Evolutionary conservation across 1,140 invertebrate species (phyloP).

Genomic region (Aphelenchoides fujianensis): DNA sequence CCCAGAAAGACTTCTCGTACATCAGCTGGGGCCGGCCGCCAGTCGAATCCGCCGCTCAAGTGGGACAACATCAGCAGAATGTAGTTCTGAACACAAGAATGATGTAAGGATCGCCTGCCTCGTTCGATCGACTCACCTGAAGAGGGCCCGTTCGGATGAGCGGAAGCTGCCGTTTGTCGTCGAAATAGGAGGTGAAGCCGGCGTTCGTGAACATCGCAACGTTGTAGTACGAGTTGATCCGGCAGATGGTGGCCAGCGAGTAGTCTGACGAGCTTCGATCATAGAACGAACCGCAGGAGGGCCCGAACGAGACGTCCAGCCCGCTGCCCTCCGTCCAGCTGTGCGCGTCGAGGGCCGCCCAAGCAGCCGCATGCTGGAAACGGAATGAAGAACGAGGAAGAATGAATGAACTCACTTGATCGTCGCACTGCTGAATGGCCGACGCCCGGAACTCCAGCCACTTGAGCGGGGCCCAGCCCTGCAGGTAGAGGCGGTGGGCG

Average conservation of each 20-base stretch:
- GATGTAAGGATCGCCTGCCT: too few relatives aligned
- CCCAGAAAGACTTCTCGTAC: conserved; percentile 53
- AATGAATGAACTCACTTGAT: conserved; percentile 24
- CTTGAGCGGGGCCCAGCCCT: conserved; percentile 28
- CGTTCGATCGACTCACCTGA: conserved; percentile 37
- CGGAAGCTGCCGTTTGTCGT: conserved; percentile 33
- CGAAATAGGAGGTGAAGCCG: conserved; percentile 47
- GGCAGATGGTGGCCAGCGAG: conserved; percentile 45
- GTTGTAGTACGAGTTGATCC: conserved; percentile 44
- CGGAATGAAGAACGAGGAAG: not conserved
- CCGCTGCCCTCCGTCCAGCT: not conserved
- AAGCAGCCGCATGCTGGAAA: conserved; percentile 40
- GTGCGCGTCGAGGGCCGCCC: conserved; percentile 26
- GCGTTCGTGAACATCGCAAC: conserved; percentile 57
- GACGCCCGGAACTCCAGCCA: conserved; percentile 44
- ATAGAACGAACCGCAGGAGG: conserved; percentile 43
- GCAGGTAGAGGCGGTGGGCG: conserved; percentile 32
- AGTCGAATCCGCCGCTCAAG: conserved; percentile 40
- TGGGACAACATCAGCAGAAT: conserved; percentile 41
- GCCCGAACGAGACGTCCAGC: conserved; percentile 51
- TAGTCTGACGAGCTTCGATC: too few relatives aligned
- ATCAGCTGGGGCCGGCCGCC: conserved; percentile 42
- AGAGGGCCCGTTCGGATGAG: conserved; percentile 52
- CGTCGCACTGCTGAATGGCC: conserved; percentile 47
- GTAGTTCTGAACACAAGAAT: conserved; percentile 45